phyloP scores from a whole-genome alignment of 2,797 vertebrate genomes.

The Coregonus sp. region DNA sequence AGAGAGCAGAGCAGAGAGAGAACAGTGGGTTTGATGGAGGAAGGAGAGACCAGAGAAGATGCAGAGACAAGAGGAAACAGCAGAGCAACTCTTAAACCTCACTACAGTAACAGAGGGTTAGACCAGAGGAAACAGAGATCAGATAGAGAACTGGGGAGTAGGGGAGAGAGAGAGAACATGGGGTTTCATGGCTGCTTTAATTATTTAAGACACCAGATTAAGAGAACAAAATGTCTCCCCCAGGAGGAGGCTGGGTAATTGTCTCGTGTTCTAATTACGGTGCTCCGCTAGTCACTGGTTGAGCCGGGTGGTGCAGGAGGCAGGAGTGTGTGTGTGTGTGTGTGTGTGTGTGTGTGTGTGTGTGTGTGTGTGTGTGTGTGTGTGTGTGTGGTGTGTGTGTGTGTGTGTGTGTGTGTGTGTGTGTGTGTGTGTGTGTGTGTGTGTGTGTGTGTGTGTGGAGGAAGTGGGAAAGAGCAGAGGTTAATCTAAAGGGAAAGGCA shows the following conservation, averaged over 20 bases:
- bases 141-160: neutral
- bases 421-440: neutral
- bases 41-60: neutral
- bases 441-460: neutral
- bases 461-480: neutral
- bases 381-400: too few relatives aligned
- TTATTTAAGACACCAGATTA: conserved; percentile 79
- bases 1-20: too few relatives aligned
- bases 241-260: conserved; percentile 71
- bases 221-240: conserved; percentile 76
- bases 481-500: conserved; percentile 55
- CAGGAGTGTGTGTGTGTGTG: neutral
- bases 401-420: neutral
- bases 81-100: conserved; percentile 43
- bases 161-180: conserved; percentile 4
- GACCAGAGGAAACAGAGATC: conserved; percentile 18
- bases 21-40: neutral
- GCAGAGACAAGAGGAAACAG: too few relatives aligned
- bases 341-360: too few relatives aligned
- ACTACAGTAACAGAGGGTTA: conserved; percentile 10
- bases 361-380: too few relatives aligned
- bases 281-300: conserved; percentile 25
- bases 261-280: conserved; percentile 73
- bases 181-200: conserved; percentile 69
- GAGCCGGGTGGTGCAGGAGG: conserved; percentile 10